Evolutionary conservation across 2,797 vertebrate species (phyloP).

Genomic region (Lophius americanus): DNA sequence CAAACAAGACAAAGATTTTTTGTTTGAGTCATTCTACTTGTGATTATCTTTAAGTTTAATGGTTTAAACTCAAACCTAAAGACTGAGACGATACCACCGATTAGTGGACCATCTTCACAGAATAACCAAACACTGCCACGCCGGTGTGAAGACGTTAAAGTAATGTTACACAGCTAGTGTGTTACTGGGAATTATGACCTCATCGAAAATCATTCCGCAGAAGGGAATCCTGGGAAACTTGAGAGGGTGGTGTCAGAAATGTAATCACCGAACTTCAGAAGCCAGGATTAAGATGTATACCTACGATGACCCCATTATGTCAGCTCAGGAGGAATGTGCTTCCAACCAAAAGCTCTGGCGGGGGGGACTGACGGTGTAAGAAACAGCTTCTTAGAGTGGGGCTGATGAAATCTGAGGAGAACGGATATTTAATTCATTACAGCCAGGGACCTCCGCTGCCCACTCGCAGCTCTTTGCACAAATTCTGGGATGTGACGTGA

Average conservation of each 20-base stretch:
- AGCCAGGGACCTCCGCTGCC: slow-evolving; percentile 16
- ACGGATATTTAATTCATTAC: slow-evolving; percentile 31
- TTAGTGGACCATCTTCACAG: background rate
- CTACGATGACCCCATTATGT: slow-evolving; percentile 75
- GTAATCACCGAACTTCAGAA: slow-evolving; percentile 53
- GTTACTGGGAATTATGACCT: background rate
- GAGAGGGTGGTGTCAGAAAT: slow-evolving; percentile 6
- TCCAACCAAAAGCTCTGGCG: slow-evolving; percentile 43
- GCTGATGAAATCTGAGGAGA: slow-evolving; percentile 55
- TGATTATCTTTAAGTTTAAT: no score
- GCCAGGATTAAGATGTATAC: slow-evolving; percentile 56
- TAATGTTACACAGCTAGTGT: background rate
- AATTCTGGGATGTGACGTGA: slow-evolving; percentile 11
- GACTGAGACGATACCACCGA: no score
- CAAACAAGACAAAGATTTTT: no score
- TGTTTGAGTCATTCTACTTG: no score
- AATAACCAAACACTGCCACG: slow-evolving; percentile 3
- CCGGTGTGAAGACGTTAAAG: background rate
- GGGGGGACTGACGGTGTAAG: slow-evolving; percentile 19
- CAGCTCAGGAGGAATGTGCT: slow-evolving; percentile 66
- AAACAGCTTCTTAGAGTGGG: slow-evolving; percentile 25
- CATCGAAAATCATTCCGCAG: background rate
- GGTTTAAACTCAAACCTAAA: no score
- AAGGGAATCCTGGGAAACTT: no score
- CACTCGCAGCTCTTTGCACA: slow-evolving; percentile 13